Evolutionary conservation across 2,888 invertebrate species (phyloP).

Genomic region (Panzeria rudis): DNA sequence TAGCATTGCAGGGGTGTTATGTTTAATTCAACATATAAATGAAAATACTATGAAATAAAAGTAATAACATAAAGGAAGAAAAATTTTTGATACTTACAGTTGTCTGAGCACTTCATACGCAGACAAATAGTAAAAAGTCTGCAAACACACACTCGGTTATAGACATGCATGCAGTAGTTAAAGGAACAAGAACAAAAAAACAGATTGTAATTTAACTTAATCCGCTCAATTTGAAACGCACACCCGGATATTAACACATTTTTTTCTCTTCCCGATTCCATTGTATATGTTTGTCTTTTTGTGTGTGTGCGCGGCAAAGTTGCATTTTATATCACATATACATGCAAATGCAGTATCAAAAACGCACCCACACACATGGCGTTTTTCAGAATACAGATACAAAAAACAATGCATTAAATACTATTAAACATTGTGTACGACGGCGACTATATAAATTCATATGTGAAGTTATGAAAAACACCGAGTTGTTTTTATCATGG

Average conservation of each 20-base stretch:
- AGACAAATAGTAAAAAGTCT: constrained; percentile 18
- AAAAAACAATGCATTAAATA: constrained; percentile 48
- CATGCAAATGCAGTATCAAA: constrained; percentile 40
- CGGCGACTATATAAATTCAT: neutral
- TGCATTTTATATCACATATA: constrained; percentile 62
- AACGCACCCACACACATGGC: constrained; percentile 50
- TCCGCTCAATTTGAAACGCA: constrained; percentile 80
- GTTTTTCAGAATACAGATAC: constrained; percentile 5
- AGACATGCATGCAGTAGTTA: constrained; percentile 35
- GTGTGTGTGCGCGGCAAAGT: constrained; percentile 1
- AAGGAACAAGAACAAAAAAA: constrained; percentile 39
- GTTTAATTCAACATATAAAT: constrained; percentile 65
- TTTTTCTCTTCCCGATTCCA: neutral
- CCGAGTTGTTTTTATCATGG: constrained; percentile 34
- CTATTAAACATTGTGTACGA: constrained; percentile 18
- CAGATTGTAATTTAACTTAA: constrained; percentile 81
- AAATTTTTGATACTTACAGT: constrained; percentile 52
- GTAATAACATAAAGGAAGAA: constrained; percentile 43
- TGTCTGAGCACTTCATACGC: constrained; percentile 52
- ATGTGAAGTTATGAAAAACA: constrained; percentile 54
- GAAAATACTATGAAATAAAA: constrained; percentile 45
- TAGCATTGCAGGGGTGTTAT: constrained; percentile 40
- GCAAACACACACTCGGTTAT: neutral
- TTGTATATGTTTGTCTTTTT: neutral
- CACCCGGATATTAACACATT: constrained; percentile 70